Evolutionary conservation across 2,797 vertebrate genomes (phyloP).

Genomic region (Phrynocephalus forsythii): DNA sequence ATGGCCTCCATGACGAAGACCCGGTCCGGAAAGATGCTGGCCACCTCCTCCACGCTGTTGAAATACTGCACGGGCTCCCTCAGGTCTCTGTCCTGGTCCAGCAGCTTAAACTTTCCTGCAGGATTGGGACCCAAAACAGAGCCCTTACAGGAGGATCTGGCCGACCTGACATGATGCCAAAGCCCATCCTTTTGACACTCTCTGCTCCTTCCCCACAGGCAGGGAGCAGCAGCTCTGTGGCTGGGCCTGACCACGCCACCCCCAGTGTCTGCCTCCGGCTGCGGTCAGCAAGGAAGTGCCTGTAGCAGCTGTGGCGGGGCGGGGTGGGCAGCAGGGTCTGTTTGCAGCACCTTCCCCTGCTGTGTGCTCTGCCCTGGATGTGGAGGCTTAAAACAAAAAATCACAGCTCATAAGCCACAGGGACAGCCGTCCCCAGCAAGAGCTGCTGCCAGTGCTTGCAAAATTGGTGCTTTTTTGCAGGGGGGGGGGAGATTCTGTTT

Average conservation of each 20-base stretch:
- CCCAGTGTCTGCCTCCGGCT: background rate
- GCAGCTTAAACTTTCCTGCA: constrained; percentile 94
- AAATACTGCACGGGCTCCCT: constrained; percentile 95
- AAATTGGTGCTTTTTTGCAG: no score
- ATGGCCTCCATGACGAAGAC: constrained; percentile 98
- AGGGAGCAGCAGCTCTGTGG: background rate
- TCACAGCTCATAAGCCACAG: no score
- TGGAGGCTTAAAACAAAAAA: background rate
- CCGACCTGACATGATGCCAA: no score
- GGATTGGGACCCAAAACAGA: constrained; percentile 17
- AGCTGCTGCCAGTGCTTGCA: no score
- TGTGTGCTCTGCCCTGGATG: background rate
- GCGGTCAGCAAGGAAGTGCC: background rate
- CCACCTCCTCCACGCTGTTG: constrained; percentile 97
- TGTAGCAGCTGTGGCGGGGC: no score
- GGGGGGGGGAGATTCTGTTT: no score
- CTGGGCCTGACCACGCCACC: background rate
- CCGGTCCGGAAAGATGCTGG: constrained; percentile 92
- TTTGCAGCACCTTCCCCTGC: background rate
- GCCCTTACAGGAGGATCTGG: no score
- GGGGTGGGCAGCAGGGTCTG: no score
- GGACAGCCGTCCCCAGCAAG: background rate
- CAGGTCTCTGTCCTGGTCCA: constrained; percentile 95
- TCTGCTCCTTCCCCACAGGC: no score
- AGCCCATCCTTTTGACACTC: no score